These are phyloP conservation scores for Neomorphus geoffroyi DNA, from an alignment of 2,797 vertebrate species.

Conservation along the genomic window DNA sequence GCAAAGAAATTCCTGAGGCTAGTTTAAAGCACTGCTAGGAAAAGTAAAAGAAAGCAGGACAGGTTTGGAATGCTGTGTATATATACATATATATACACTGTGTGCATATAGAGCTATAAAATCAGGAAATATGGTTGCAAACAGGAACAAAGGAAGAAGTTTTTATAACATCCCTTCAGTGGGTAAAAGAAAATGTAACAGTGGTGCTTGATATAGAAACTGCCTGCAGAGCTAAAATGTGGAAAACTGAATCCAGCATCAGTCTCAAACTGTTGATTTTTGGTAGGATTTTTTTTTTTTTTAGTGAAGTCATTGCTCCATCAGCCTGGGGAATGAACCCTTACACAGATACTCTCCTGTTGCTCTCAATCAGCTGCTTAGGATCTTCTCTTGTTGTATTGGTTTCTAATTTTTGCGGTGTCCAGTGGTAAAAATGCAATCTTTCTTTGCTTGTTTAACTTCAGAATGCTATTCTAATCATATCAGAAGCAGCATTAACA, in stretches of 20 bases:
- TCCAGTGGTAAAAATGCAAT: not conserved
- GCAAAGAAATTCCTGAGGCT: not conserved
- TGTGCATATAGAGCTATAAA: not conserved
- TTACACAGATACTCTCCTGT: not conserved
- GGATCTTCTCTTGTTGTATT: not conserved
- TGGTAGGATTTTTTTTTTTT: not conserved
- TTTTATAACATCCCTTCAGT: not conserved
- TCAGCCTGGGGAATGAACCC: not conserved
- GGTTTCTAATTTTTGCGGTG: not conserved
- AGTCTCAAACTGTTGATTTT: not conserved
- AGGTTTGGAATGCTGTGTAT: not conserved
- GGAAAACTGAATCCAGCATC: not conserved
- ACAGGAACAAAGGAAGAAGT: not conserved
- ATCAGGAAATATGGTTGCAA: not conserved
- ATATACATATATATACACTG: fast-evolving
- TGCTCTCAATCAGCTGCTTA: not conserved
- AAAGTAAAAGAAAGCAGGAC: not conserved
- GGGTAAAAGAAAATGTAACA: not conserved
- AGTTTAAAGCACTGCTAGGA: not conserved
- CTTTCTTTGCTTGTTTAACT: not conserved
- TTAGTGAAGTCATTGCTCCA: not conserved
- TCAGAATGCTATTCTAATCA: not conserved
- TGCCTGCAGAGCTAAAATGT: not conserved
- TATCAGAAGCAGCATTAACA: not conserved
- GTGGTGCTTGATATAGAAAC: not conserved